Percentiles rank a stretch among this genome's conserved stretches.
Conservation (phyloP, 2,113 vertebrate species). For the Amphiprion ocellaris region DNA sequence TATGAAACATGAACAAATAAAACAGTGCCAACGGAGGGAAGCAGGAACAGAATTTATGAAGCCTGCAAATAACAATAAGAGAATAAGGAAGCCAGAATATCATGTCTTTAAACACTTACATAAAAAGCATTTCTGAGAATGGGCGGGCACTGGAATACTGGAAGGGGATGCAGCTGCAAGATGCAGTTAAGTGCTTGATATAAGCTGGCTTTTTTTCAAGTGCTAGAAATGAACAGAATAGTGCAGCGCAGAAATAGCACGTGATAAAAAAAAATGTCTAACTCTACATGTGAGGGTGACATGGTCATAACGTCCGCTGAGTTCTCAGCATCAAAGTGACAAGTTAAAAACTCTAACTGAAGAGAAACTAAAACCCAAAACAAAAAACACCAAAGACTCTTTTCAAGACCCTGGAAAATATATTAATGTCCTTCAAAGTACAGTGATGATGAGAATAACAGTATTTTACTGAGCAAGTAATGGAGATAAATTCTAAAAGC, state of each 20-base stretch:
- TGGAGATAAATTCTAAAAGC: too few species aligned
- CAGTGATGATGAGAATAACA: too few species aligned
- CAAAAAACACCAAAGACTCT: too few species aligned
- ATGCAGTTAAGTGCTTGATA: not conserved
- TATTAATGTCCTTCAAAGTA: too few species aligned
- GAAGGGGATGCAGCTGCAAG: slow-evolving; percentile 2
- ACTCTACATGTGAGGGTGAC: too few species aligned
- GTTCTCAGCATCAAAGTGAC: too few species aligned
- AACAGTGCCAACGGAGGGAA: not conserved
- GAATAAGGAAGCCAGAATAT: slow-evolving; percentile 28
- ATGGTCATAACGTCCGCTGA: too few species aligned
- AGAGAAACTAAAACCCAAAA: too few species aligned
- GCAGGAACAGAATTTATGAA: not conserved
- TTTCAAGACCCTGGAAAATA: too few species aligned
- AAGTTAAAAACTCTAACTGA: too few species aligned
- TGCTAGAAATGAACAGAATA: not conserved
- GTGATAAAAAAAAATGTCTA: too few species aligned
- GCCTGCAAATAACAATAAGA: not conserved
- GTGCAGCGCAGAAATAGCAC: not conserved
- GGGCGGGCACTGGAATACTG: not conserved
- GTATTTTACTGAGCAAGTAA: too few species aligned
- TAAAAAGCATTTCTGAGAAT: slow-evolving; percentile 50
- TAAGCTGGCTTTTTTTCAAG: not conserved
- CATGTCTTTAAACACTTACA: slow-evolving; percentile 1
- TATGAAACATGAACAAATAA: not conserved